Conservation (phyloP, 2,888 invertebrate species). For the Diaperis boleti region DNA sequence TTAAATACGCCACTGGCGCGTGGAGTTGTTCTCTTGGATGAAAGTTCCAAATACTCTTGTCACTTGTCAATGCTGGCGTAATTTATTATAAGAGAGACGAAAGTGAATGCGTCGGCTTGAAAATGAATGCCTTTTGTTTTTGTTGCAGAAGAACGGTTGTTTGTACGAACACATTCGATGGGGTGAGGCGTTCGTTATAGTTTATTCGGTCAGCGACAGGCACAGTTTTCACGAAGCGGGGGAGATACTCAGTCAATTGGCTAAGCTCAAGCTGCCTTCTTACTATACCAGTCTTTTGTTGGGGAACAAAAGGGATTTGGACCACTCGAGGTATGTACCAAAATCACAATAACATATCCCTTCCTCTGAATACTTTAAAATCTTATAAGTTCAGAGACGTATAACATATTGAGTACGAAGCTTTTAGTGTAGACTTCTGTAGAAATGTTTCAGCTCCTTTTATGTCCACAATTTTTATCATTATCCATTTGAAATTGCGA, state of each 20-base stretch:
- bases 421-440: too few relatives aligned
- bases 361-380: too few relatives aligned
- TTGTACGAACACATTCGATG: slow-evolving; percentile 82
- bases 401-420: too few relatives aligned
- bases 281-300: slow-evolving; percentile 82
- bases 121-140: slow-evolving; percentile 40
- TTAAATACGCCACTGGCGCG: too few relatives aligned
- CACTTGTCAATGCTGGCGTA: slow-evolving; percentile 20
- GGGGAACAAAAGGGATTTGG: slow-evolving; percentile 85
- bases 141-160: slow-evolving; percentile 78
- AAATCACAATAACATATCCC: too few relatives aligned
- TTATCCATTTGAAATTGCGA: too few relatives aligned
- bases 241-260: slow-evolving; percentile 77
- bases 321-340: slow-evolving; percentile 79
- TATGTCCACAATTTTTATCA: background rate
- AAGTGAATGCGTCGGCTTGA: slow-evolving; percentile 20
- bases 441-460: background rate
- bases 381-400: too few relatives aligned
- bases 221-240: slow-evolving; percentile 82
- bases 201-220: slow-evolving; percentile 84
- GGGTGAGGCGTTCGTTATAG: slow-evolving; percentile 87
- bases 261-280: slow-evolving; percentile 79
- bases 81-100: slow-evolving; percentile 19
- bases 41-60: slow-evolving; percentile 28
- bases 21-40: slow-evolving; percentile 23